These are phyloP conservation scores for Lipophrys pholis DNA, from an alignment of 2,113 vertebrate genomes.

Conservation along the genomic window DNA sequence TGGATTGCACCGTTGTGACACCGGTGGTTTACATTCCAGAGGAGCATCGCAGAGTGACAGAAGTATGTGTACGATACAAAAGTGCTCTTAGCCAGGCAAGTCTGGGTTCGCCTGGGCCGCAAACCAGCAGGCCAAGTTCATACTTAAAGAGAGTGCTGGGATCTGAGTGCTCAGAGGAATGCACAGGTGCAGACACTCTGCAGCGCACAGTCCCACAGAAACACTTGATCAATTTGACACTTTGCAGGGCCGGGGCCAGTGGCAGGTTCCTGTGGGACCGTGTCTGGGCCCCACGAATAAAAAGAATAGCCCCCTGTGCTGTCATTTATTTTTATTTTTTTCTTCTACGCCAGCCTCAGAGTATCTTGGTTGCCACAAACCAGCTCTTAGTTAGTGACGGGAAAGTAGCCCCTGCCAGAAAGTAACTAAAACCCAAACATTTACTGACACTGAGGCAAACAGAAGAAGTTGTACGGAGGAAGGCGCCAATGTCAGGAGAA, in stretches of 20 bases:
- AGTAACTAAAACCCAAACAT: too few relatives aligned
- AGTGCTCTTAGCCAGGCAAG: conserved; percentile 64
- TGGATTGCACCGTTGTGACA: conserved; percentile 32
- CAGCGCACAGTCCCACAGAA: conserved; percentile 51
- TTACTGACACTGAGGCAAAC: too few relatives aligned
- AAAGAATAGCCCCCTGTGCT: conserved; percentile 36
- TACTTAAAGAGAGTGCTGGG: conserved; percentile 48
- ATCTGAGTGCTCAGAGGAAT: conserved; percentile 64
- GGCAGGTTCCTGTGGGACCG: conserved; percentile 51
- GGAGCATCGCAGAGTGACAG: conserved; percentile 64
- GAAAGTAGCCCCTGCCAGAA: too few relatives aligned
- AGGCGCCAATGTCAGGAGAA: too few relatives aligned
- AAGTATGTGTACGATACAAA: conserved; percentile 63
- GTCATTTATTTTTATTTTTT: neutral
- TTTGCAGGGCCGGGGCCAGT: conserved; percentile 42
- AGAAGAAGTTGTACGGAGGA: too few relatives aligned
- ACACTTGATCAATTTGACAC: conserved; percentile 67
- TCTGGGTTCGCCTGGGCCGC: conserved; percentile 66
- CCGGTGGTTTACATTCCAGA: conserved; percentile 69
- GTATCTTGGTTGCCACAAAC: neutral
- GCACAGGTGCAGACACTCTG: conserved; percentile 76
- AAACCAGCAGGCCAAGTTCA: conserved; percentile 68
- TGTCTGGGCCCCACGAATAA: conserved; percentile 46
- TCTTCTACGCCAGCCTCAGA: neutral
- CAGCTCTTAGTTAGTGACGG: too few relatives aligned